Base-by-base conservation (phyloP, 1,140 invertebrate genomes). In the Lutraria rhynchaena region DNA sequence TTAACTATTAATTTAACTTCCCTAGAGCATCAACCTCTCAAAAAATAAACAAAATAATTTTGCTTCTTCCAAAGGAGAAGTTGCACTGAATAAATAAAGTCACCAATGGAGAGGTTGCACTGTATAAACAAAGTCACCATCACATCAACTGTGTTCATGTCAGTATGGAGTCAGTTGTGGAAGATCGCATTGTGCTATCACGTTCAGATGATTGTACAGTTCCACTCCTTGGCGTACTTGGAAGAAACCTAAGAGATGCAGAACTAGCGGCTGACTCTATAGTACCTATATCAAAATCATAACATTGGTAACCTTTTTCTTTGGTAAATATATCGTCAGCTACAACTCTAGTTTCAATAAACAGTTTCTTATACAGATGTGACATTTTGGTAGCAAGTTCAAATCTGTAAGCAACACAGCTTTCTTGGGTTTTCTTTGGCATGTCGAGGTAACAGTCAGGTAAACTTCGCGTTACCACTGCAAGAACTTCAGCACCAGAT, bases 301-400 rank as follows among this genome's bases (percentile, higher is more conserved):
- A 41, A 5, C 5, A 7, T 41, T 41, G 37, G 35, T 67, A 78
- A 17, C 37, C 67, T 53, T 78, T 78, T 22, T 78, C 75, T 15
- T 37, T 61, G 11, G 63, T 27, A 33, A 78, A 78, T 22, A 78
- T 78, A 31, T 78, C 75, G 31, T 78, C 75, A 51, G 75, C 75
- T 44, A 78, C 60, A 19, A 44, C 35, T 15, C 75, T 46, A 1
- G 49, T 61, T 57, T 78, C 75, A 19, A 55, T n/a, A 2, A 27
- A n/a, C 13, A 78, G 46, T 55, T 37, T 67, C 15, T 65, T 27
- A 27, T 78, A 78, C 4, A 78, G 19, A 27, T 24, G 29, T 55
- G 60, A 67, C 75, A 63, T 65, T 27, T 49, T 55, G 1, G 75
- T 78, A n/a, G 61, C 75, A 4, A 49, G 13, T 67, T 65, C 75